phyloP scores from a whole-genome alignment of 2,797 vertebrate genomes.

The Trachurus trachurus region DNA sequence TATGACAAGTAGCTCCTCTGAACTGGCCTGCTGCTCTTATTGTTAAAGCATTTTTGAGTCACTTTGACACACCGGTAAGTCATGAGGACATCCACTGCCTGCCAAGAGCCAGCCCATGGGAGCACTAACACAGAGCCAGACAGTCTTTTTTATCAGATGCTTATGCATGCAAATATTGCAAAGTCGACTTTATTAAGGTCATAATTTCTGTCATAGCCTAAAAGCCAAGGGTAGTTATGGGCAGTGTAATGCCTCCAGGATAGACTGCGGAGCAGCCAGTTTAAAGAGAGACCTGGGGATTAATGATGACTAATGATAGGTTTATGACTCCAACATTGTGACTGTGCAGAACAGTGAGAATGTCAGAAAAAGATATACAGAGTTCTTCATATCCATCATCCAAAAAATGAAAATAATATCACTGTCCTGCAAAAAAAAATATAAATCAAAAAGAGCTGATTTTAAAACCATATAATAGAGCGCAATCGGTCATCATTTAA shows the following conservation, averaged over 20 bases:
- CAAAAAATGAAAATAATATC: constrained; percentile 69
- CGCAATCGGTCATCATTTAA: constrained; percentile 29
- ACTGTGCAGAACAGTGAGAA: constrained; percentile 73
- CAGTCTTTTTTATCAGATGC: constrained; percentile 83
- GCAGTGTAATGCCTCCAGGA: constrained; percentile 78
- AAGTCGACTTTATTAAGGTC: constrained; percentile 85
- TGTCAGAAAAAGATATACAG: constrained; percentile 77
- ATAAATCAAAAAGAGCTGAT: constrained; percentile 50
- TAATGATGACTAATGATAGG: constrained; percentile 85
- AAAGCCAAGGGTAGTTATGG: constrained; percentile 84
- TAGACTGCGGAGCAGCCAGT: constrained; percentile 71
- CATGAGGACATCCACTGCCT: constrained; percentile 61
- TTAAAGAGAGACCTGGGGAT: constrained; percentile 77
- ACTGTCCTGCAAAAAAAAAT: constrained; percentile 53
- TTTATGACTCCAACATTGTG: constrained; percentile 83
- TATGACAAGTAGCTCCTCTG: constrained; percentile 52
- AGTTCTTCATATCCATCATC: constrained; percentile 76
- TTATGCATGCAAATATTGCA: constrained; percentile 85
- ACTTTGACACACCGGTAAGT: constrained; percentile 69
- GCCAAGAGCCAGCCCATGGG: constrained; percentile 73
- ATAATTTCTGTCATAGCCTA: constrained; percentile 82
- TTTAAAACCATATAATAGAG: constrained; percentile 57
- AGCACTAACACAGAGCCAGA: constrained; percentile 77
- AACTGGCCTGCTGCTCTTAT: constrained; percentile 42
- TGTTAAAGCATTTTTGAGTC: constrained; percentile 55